Base-by-base conservation (phyloP, 2,888 invertebrate genomes). In the Prionchulus punctatus region DNA sequence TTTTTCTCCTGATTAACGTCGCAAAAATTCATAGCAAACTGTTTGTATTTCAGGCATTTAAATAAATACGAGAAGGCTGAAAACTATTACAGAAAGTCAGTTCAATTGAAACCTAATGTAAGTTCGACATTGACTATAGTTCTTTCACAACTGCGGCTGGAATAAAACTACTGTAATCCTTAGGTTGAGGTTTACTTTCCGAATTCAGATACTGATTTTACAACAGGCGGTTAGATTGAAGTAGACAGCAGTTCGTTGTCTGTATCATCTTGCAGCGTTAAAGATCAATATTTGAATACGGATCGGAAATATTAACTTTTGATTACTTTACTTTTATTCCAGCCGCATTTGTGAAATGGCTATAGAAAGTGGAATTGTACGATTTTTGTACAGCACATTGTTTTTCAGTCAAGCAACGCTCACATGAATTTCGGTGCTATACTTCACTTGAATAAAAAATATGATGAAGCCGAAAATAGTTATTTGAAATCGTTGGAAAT, bases 351-450 rank as follows among this genome's bases (percentile, higher is more conserved):
- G n/a, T n/a, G n/a, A n/a, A 36, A 48, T 47, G 53, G 42, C 55
- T 60, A 1, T 54, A 58, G n/a, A n/a, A 45, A 18, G 23, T 60
- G 30, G 45, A 52, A 43, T 59, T 60, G 7, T 26, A 58, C 18
- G 54, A 47, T 7, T 49, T 56, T 1, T 50, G 25, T 50, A 50
- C 27, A 15, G 15, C 28, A n/a, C n/a, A n/a, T n/a, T n/a, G n/a
- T n/a, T n/a, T 30, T 30, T n/a, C 18, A 53, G 28, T 36, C 36
- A 28, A 23, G 21, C 21, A 81, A 86, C 62, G 85, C 87, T 58
- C 88, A 90, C 74, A 88, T 90, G 67, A 92, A 94, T 73, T 79
- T 91, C 57, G 94, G 92, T 27, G 92, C 92, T 57, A 92, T 94
- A 70, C 78, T 90, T 58, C 92, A 94, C 75, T 78, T 90, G 62